Conservation (phyloP, 2,797 vertebrate genomes). For the Phoeniculus purpureus region DNA sequence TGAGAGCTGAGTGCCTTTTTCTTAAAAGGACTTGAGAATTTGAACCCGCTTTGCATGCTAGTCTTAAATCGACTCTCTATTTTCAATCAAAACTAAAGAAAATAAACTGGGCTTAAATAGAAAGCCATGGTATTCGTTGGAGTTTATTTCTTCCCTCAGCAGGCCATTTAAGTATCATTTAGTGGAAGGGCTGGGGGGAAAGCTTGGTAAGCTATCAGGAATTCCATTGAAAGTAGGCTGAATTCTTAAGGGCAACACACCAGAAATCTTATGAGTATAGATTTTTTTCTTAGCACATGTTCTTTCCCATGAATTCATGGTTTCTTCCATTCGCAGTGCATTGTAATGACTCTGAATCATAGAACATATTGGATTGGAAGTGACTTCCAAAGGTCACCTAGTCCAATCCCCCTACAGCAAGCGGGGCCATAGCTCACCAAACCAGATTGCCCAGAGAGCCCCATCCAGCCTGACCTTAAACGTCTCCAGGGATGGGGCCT, state of each 20-base stretch:
- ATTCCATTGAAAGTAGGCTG: not conserved
- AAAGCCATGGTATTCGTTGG: not conserved
- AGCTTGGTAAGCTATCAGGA: not conserved
- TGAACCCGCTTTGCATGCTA: not conserved
- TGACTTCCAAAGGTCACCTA: too few relatives aligned
- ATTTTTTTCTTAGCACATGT: not conserved
- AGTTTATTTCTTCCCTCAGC: not conserved
- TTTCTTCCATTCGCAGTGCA: not conserved
- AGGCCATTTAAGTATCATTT: not conserved
- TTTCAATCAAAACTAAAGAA: not conserved
- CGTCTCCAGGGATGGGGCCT: too few relatives aligned
- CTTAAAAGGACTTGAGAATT: not conserved
- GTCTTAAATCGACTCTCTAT: not conserved
- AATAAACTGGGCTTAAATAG: not conserved
- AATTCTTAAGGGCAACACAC: not conserved
- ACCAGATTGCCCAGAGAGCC: too few relatives aligned
- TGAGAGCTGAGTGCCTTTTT: not conserved
- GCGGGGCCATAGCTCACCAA: too few relatives aligned
- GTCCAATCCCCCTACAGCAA: too few relatives aligned
- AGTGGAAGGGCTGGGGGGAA: rapidly evolving
- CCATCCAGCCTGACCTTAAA: too few relatives aligned
- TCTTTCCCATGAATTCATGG: not conserved
- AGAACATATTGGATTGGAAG: too few relatives aligned
- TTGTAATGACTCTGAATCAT: not conserved
- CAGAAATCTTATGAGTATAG: not conserved